Evolutionary conservation across 2,888 invertebrate species (phyloP), one percentile per base, ranked within the genome.

Genomic region (Synanthedon tipuliformis): DNA sequence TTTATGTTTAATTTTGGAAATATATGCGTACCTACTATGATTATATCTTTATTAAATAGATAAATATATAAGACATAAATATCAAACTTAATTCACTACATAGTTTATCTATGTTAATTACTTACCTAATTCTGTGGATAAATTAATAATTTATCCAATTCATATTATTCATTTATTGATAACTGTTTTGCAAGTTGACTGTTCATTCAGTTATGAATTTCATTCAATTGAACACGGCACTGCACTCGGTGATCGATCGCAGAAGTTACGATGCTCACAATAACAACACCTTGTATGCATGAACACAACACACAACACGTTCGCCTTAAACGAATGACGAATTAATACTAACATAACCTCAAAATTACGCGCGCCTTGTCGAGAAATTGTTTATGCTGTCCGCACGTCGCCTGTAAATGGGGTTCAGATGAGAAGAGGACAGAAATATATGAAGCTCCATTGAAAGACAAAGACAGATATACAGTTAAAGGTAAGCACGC

Each of bases 321-420:
- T 68, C 82, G 74, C 68, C 71, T 69, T 63, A 60, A 66, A 65
- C 76, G 76, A 76, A 77, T 69, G 83, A 73, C 68, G 77, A 76
- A 75, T 79, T 81, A 80, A 80, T 78, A 87, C 86, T 87, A 82
- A 78, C 79, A 81, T 85, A 84, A 87, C 86, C 84, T 86, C 76
- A 84, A 85, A 85, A 75, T 78, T 82, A 81, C 78, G 80, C 81
- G 77, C 76, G 75, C 76, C 62, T 34, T 48, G 49, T 74, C 71
- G 74, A 76, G 78, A 78, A 74, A 82, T 79, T 81, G 79, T 85
- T 82, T 81, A 78, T 82, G 76, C 79, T 75, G 75, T 73, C 77
- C 71, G 78, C 65, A 61, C 61, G 53, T 66, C 61, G 53, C 49
- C 68, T 69, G 74, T 76, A 75, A 78, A 80, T 83, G 73, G 82